Evolutionary conservation across 2,797 vertebrate species (phyloP), one percentile per base, ranked within the genome.

Genomic region (Pyrocephalus nanus): DNA sequence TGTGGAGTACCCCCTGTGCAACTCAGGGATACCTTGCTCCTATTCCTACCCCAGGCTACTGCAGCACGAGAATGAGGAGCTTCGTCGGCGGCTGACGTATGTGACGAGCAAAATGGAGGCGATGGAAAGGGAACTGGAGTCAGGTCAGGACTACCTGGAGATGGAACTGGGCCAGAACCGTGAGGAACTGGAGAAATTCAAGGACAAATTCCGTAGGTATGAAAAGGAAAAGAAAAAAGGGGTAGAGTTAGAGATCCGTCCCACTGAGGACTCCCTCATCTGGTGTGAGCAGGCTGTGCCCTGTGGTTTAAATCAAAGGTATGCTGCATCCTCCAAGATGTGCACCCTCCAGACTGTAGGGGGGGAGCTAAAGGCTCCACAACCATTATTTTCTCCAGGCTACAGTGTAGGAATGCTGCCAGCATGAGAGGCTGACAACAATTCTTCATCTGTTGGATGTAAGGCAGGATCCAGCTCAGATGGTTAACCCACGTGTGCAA

Each of bases 121-220:
- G 11, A 98, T 99, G 98, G 99, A 99, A 97, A 98, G 98, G 2
- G 99, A 99, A 96, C 98, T 99, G 90, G 99, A 99, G 62, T 98
- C 98, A 6, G 98, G 98, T 84, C 99, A 98, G 32, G 99, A 99
- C 95, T 99, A 99, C 96, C 98, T 99, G 98, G 99, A 99, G 97
- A 97, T 98, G 79, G 99, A 99, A 97, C 97, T 99, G 38, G 98
- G 98, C 92, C 98, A 98, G 80, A 99, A 99, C 92, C 98, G 99
- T 9, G 99, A 99, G 38, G 99, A 99, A 95, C 98, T 99, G 95
- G 99, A 99, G 96, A 99, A 99, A 93, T 99, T 99, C 97, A 99
- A 99, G 92, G 99, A 99, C 98, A 99, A 99, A 96, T 99, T 99
- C 96, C 98, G 99, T 96, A 99, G 99, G 99, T 99, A 93, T 66